These are phyloP conservation scores for Alectoris magna DNA, from an alignment of 2,797 vertebrate genomes.

Conservation along the genomic window DNA sequence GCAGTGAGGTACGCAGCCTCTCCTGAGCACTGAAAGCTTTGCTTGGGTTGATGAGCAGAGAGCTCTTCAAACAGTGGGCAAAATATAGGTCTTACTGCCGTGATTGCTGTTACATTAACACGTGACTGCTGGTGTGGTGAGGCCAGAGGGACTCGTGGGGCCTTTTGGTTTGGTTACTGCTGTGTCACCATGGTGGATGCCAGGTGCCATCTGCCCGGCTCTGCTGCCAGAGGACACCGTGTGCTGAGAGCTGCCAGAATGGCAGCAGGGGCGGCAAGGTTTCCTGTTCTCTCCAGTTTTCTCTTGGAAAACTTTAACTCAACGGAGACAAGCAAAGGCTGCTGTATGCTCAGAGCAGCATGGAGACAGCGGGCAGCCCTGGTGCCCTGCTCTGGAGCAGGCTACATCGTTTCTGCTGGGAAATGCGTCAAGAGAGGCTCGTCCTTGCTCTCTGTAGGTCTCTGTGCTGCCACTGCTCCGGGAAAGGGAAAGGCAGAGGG, in stretches of 20 bases:
- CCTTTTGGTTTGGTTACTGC: not conserved
- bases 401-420: not conserved
- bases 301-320: not conserved
- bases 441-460: not conserved
- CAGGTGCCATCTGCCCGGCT: not conserved
- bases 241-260: not conserved
- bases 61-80: not conserved
- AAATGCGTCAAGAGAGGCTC: not conserved
- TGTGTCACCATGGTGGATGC: not conserved
- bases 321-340: not conserved
- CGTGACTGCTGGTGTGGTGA: not conserved
- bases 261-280: not conserved
- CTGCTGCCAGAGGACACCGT: accelerated
- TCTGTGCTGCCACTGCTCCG: not conserved
- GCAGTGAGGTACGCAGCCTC: not conserved
- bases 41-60: not conserved
- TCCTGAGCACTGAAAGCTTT: constrained; percentile 25
- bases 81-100: not conserved
- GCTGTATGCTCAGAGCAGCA: not conserved
- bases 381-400: not conserved
- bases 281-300: not conserved
- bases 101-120: not conserved
- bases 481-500: not conserved
- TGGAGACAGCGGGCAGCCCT: not conserved
- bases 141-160: not conserved